A percentile compares a stretch with the other conserved stretches of the same genome.
These are phyloP conservation scores for Metopia argyrocephala DNA, from an alignment of 2,888 invertebrate genomes.

Conservation along the genomic window DNA sequence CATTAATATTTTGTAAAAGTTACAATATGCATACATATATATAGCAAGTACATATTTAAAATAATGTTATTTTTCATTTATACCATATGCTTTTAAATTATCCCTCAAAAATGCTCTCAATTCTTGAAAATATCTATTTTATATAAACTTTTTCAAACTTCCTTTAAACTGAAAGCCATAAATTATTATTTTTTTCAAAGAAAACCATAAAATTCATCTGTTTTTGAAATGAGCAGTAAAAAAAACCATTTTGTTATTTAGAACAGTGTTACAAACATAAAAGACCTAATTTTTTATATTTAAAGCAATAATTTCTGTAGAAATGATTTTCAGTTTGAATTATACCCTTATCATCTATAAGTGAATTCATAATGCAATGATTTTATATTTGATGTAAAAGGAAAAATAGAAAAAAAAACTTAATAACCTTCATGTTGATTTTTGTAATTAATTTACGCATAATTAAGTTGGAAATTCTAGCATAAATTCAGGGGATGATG, in stretches of 20 bases:
- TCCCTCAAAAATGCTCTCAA: no score
- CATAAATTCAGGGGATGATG: conserved; percentile 52
- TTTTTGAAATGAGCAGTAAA: neutral
- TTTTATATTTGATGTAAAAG: neutral
- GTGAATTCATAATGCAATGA: conserved; percentile 5
- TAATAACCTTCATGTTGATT: conserved; percentile 57
- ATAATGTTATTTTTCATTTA: no score
- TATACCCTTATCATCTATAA: neutral
- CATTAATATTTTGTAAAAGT: no score
- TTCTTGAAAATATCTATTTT: no score
- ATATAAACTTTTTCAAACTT: no score
- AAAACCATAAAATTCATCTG: conserved; percentile 35
- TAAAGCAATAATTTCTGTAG: neutral
- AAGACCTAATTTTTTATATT: conserved; percentile 6
- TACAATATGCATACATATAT: no score
- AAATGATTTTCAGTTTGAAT: neutral
- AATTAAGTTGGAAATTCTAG: conserved; percentile 59
- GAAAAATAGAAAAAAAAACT: neutral
- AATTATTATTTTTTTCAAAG: conserved; percentile 26
- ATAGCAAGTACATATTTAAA: no score
- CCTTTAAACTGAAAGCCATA: conserved; percentile 30
- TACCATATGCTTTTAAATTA: no score
- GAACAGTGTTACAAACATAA: neutral
- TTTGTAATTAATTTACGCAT: conserved; percentile 63
- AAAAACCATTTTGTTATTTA: neutral